Conservation (phyloP, 2,888 invertebrate genomes). For the Arrhopalites spinosus region DNA sequence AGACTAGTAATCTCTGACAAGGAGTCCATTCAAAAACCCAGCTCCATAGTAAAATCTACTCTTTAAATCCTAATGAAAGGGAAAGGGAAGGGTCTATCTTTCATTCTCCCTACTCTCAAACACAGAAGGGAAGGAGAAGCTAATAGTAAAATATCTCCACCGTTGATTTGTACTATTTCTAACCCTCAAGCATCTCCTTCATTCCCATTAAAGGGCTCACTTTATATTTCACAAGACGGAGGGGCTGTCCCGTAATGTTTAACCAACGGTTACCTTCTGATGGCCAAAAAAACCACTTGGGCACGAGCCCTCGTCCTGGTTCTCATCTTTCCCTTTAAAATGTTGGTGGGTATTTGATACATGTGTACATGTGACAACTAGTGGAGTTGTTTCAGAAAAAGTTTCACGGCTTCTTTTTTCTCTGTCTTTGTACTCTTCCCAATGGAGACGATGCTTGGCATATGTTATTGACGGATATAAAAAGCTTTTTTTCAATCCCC, state of each 20-base stretch:
- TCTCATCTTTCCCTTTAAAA: slow-evolving; percentile 26
- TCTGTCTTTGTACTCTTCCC: neutral
- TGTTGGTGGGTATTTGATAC: neutral
- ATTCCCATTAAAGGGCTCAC: slow-evolving; percentile 3
- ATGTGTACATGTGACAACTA: neutral
- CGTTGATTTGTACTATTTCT: neutral
- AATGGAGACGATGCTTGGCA: neutral
- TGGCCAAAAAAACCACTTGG: slow-evolving; percentile 19
- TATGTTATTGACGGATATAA: neutral
- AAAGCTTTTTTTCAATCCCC: neutral
- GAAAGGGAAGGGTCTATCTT: slow-evolving; percentile 5
- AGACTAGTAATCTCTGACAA: neutral
- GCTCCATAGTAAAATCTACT: neutral
- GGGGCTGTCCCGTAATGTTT: slow-evolving; percentile 7
- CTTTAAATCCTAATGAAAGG: neutral
- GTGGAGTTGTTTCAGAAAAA: neutral
- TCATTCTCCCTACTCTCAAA: neutral
- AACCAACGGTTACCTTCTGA: neutral
- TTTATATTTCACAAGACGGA: slow-evolving; percentile 1
- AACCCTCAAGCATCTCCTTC: neutral
- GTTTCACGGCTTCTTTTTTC: neutral
- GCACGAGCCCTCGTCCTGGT: slow-evolving; percentile 27
- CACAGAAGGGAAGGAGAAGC: neutral
- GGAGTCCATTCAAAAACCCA: slow-evolving; percentile 18
- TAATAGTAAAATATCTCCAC: neutral